These are phyloP conservation scores for Drosophila aff. DNA, from an alignment of 1,140 invertebrate species.

Conservation along the genomic window DNA sequence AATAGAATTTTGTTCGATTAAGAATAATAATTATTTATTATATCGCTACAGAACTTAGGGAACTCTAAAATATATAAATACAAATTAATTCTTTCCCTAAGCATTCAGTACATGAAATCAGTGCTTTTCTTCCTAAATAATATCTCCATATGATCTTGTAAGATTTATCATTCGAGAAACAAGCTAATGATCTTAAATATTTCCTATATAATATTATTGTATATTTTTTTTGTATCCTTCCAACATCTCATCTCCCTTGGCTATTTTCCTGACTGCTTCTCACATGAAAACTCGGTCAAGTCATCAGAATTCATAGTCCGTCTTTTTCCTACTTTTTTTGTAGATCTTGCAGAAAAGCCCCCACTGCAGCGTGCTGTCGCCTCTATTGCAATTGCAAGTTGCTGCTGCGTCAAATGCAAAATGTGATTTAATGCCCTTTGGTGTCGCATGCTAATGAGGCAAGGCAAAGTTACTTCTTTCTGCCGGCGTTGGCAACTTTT, in stretches of 20 bases:
- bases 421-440: slow-evolving; percentile 64
- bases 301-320: slow-evolving; percentile 58
- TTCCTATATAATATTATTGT: not conserved
- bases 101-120: not conserved
- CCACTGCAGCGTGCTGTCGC: not conserved
- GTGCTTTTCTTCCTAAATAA: not conserved
- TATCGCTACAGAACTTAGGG: not conserved
- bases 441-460: slow-evolving; percentile 61
- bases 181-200: not conserved
- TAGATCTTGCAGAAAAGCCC: slow-evolving; percentile 30
- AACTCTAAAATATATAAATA: not conserved
- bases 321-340: slow-evolving; percentile 34
- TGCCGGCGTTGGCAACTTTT: slow-evolving; percentile 50
- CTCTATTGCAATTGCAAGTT: slow-evolving; percentile 55
- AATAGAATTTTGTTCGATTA: not conserved
- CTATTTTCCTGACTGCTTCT: slow-evolving; percentile 21
- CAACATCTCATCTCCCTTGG: slow-evolving; percentile 6
- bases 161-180: not conserved
- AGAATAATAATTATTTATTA: not conserved
- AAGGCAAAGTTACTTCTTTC: slow-evolving; percentile 56
- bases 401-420: slow-evolving; percentile 58
- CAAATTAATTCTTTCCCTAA: not conserved
- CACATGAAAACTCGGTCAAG: slow-evolving; percentile 53
- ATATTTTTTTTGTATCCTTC: not conserved
- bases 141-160: no score